Percentiles rank a stretch among this genome's conserved stretches.
Evolutionary conservation across 2,888 invertebrate species (phyloP).

Genomic region (Rhabditoides inermis): DNA sequence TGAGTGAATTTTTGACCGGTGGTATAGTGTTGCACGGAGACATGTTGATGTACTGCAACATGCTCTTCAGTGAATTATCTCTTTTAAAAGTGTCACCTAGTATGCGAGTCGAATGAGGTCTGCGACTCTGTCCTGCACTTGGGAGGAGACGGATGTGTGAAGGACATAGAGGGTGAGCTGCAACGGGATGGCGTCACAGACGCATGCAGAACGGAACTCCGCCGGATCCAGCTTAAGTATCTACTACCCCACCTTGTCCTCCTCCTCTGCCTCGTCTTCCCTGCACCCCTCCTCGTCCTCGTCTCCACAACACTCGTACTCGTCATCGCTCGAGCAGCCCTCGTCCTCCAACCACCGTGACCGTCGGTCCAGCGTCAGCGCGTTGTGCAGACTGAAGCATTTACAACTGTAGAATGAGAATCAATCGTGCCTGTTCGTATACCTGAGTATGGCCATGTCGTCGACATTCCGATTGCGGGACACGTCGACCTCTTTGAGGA

Average conservation of each 20-base stretch:
- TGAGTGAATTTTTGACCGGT: too few species aligned
- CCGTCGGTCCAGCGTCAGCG: constrained; percentile 13
- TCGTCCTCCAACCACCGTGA: neutral
- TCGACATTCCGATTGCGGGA: constrained; percentile 11
- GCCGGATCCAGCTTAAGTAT: neutral
- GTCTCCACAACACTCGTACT: neutral
- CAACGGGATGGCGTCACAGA: constrained; percentile 1
- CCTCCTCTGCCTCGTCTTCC: neutral
- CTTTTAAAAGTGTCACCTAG: too few species aligned
- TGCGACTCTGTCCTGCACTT: constrained; percentile 8
- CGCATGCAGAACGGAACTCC: neutral
- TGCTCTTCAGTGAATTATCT: too few species aligned
- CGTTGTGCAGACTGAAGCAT: constrained; percentile 19
- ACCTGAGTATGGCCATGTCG: neutral
- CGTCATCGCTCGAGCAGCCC: constrained; percentile 5
- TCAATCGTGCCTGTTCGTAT: too few species aligned
- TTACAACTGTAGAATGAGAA: too few species aligned
- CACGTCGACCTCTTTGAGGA: constrained; percentile 13
- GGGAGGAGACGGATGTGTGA: constrained; percentile 12
- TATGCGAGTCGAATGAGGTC: constrained; percentile 14
- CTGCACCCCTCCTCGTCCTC: neutral
- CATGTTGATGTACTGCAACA: too few species aligned
- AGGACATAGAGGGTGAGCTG: constrained; percentile 13
- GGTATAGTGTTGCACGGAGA: too few species aligned
- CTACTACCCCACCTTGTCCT: neutral